Conservation (phyloP, 2,797 vertebrate species). For the Lycodopsis pacificus region DNA sequence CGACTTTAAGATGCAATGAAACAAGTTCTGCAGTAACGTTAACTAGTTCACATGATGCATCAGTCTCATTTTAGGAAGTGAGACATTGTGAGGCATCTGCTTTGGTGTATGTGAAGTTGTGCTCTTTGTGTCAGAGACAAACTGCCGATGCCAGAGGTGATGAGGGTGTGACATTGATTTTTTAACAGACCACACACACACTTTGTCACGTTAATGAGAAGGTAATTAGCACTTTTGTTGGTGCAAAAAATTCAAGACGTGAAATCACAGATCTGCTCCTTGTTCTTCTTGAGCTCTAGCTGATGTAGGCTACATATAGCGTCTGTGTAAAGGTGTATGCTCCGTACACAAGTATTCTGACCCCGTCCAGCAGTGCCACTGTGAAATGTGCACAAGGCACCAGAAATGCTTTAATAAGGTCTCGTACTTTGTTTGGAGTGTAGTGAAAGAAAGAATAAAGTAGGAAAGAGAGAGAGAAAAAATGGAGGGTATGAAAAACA, state of each 20-base stretch:
- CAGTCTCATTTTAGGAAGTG: too few species aligned
- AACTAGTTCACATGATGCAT: neutral
- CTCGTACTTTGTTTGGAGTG: slow-evolving; percentile 12
- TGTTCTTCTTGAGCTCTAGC: neutral
- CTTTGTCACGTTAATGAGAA: slow-evolving; percentile 32
- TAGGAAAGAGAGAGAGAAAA: neutral
- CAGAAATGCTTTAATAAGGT: slow-evolving; percentile 32
- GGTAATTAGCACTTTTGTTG: slow-evolving; percentile 34
- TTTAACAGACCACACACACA: slow-evolving; percentile 2
- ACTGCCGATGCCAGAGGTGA: slow-evolving; percentile 4
- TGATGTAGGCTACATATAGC: neutral
- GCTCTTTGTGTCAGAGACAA: slow-evolving; percentile 18
- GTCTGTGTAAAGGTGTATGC: neutral
- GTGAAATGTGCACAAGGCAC: slow-evolving; percentile 16
- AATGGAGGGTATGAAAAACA: neutral
- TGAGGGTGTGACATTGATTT: slow-evolving; percentile 4
- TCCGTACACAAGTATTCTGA: slow-evolving; percentile 36
- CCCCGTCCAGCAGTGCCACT: slow-evolving; percentile 40
- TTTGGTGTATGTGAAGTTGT: slow-evolving; percentile 12
- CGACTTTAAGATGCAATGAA: slow-evolving; percentile 16
- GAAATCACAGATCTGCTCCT: slow-evolving; percentile 16
- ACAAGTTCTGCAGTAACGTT: neutral
- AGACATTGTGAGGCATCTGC: neutral
- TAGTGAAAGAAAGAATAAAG: slow-evolving; percentile 9
- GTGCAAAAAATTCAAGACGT: slow-evolving; percentile 14